Base-by-base conservation (phyloP, 2,113 vertebrate species). In the human region DNA sequence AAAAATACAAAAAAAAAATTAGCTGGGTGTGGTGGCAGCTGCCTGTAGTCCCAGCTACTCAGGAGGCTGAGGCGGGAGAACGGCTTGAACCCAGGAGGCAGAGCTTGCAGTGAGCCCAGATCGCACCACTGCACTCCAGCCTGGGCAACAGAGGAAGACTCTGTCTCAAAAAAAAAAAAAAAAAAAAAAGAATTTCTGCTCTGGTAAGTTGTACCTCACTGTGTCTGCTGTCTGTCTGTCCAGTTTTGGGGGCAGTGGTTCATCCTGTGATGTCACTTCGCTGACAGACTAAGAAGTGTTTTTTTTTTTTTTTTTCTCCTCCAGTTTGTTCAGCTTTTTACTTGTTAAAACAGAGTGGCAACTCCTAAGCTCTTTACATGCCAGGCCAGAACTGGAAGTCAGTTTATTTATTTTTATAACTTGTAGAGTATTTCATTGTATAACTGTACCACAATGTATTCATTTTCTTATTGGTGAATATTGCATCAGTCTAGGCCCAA, bases 391-490 rank as follows among this genome's bases (percentile, higher is more conserved):
- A 64, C n/a, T 50, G 25, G 48, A 86, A 87, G 66, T 57, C 40
- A 87, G n/a, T 50, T 79, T 30, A 66, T 76, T 92, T 89, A 48
- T 87, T 89, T 90, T 86, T 81, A 81, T 80, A 79, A 78, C 61
- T 35, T 86, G 4, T 35, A 76, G 27, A 17, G 6, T 92, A 86
- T 80, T 70, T 59, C 40, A 72, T n/a, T 95, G 35, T 83, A 55
- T 66, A 84, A 94, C 55, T 83, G 3, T 84, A 59, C 50, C 52
- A 87, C 40, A 45, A 2, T 91, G 64, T 78, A 40, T 52, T 86
- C 38, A 61, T 90, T 93, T 83, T 93, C 64, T 93, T 61, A n/a
- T 27, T 89, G 59, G 83, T 68, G 32, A 3, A 48, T 25, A 40
- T 76, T 57, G 4, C 70, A 48, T 72, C 12, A 45, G 16, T 80